Conservation (phyloP, 2,113 vertebrate species). For the Poeciliopsis prolifica region DNA sequence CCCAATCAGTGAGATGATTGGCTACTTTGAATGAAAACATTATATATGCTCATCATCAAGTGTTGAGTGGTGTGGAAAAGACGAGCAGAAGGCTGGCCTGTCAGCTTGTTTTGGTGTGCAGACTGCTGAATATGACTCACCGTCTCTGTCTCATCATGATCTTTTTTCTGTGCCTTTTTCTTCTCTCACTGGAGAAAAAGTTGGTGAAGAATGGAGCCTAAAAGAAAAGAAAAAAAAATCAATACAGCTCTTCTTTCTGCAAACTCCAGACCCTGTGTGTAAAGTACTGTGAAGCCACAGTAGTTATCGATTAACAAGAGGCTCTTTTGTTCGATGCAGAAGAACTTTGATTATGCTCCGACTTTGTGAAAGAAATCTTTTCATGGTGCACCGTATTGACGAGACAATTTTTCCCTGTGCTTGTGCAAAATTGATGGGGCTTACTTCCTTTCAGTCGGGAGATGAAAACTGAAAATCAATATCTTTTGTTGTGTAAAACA, state of each 20-base stretch:
- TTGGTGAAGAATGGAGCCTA: background rate
- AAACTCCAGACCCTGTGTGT: conserved; percentile 35
- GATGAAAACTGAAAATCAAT: conserved; percentile 22
- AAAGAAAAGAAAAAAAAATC: conserved; percentile 29
- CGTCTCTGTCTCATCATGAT: conserved; percentile 10
- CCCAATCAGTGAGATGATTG: conserved; percentile 37
- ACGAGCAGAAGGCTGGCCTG: conserved; percentile 14
- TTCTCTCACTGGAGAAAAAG: conserved; percentile 4
- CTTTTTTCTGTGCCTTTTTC: background rate
- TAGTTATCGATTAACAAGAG: conserved; percentile 55
- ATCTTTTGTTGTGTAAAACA: conserved; percentile 25
- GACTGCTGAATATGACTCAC: conserved; percentile 40
- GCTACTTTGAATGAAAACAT: background rate
- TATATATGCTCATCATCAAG: conserved; percentile 12
- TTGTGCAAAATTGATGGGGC: conserved; percentile 5
- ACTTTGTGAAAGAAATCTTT: conserved; percentile 36
- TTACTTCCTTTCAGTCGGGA: conserved; percentile 20
- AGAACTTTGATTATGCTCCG: background rate
- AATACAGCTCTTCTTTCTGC: conserved; percentile 19
- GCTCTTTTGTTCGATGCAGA: conserved; percentile 17
- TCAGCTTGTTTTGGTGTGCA: conserved; percentile 39
- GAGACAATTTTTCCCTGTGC: conserved; percentile 18
- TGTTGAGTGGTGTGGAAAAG: conserved; percentile 14
- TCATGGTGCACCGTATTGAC: conserved; percentile 43
- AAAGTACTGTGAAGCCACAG: conserved; percentile 41